Base-by-base conservation (phyloP, 2,113 vertebrate species). In the Callaeas wilsoni region DNA sequence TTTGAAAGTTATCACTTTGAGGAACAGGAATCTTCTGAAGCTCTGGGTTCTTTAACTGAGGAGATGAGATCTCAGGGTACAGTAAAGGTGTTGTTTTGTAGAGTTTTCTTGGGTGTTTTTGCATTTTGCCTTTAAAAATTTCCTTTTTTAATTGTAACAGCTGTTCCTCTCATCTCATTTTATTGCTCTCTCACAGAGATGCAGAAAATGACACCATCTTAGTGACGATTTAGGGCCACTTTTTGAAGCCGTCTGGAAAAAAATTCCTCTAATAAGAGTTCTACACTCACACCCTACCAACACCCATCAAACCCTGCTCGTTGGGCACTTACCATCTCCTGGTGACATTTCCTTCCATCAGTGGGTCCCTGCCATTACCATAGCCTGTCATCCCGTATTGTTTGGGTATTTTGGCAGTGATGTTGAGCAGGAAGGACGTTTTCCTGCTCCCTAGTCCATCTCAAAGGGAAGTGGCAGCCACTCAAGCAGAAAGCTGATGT, bases 11-110 rank as follows among this genome's bases (percentile, higher is more conserved):
- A 9, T 5, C 3, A 2, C 55, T 81, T 62, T 59, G 12, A 56
- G n/a, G 18, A 3, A 22, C 26, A 57, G 6, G 10, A 19, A 10
- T 20, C 46, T 67, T 44, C 33, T 50, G n/a, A 16, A 70, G 29
- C 49, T 86, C 42, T 83, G 50, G 13, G 4, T 11, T 79, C 65
- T 53, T 49, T 21, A 14, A 44, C 5, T 25, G 41, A 69, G 50
- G 63, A 29, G 29, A 9, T 6, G 10, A 90, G 27, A 10, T 12
- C 71, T 67, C 6, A 44, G 69, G 25, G 49, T 15, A 30, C 2
- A 8, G 5, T 29, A 13, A 49, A 3, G 0, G 3, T 46, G 6
- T 9, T 33, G 8, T 25, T 29, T 50, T 59, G 8, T 20, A 6
- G 33, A 13, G 0, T 60, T 75, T 46, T 55, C 25, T 7, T 37